These are phyloP conservation scores for Meriones unguiculatus DNA, from an alignment of 2,113 vertebrate species.

Conservation along the genomic window DNA sequence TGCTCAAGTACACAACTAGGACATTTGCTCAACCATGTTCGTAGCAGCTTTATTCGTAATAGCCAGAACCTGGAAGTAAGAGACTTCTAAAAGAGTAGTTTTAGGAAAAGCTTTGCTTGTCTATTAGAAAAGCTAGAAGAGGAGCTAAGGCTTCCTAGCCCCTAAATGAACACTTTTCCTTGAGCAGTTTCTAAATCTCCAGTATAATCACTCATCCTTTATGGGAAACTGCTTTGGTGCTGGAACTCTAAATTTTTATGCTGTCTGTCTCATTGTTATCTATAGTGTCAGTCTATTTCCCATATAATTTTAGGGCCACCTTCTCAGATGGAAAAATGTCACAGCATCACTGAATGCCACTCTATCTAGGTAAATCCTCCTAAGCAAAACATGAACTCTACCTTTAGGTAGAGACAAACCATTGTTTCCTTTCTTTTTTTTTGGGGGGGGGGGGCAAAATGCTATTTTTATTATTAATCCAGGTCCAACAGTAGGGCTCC, in stretches of 20 bases:
- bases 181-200: background rate
- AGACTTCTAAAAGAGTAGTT: background rate
- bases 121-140: background rate
- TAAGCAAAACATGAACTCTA: background rate
- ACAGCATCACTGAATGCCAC: background rate
- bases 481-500: background rate
- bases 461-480: background rate
- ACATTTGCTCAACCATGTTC: too few relatives aligned
- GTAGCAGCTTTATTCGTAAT: too few relatives aligned
- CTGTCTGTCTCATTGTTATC: background rate
- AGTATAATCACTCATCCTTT: background rate
- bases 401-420: background rate
- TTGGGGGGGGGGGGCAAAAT: background rate
- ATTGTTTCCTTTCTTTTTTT: background rate
- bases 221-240: background rate
- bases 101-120: background rate
- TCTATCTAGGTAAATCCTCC: background rate
- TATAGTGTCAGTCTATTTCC: background rate
- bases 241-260: background rate
- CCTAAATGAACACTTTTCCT: background rate
- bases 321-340: background rate
- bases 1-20: too few relatives aligned
- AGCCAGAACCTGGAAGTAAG: background rate
- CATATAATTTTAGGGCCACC: background rate
- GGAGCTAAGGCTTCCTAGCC: background rate